A percentile compares a stretch with the other conserved stretches of the same genome.
These are phyloP conservation scores for Pachypanchax playfairii DNA, from an alignment of 2,113 vertebrate species.

Conservation along the genomic window DNA sequence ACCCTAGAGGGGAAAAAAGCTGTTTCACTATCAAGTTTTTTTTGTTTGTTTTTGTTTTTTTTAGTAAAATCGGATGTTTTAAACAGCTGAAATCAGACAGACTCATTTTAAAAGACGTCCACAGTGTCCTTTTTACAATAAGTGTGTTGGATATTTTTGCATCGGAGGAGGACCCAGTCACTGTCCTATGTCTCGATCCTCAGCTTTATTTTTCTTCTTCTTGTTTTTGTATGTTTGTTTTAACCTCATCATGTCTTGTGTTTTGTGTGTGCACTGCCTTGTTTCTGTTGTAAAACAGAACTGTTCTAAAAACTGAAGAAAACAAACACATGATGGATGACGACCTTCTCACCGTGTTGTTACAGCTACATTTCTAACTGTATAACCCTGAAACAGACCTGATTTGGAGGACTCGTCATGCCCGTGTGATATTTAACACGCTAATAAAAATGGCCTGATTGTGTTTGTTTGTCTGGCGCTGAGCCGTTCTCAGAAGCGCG, in stretches of 20 bases:
- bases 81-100: no score
- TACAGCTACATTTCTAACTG: not conserved
- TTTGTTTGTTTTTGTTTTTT: conserved; percentile 1
- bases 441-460: not conserved
- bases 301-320: no score
- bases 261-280: conserved; percentile 60
- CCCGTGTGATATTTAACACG: conserved; percentile 16
- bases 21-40: not conserved
- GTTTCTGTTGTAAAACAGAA: not conserved
- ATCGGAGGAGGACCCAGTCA: conserved; percentile 49
- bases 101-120: no score
- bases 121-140: no score
- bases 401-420: conserved; percentile 12
- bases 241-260: conserved; percentile 62
- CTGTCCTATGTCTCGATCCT: conserved; percentile 80
- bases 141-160: no score
- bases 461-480: conserved; percentile 16
- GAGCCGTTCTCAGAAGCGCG: not conserved
- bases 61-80: no score
- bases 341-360: no score
- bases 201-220: conserved; percentile 67
- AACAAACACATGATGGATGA: no score
- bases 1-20: conserved; percentile 7
- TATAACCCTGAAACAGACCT: conserved; percentile 2
- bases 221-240: conserved; percentile 76